Conservation (phyloP, 1,140 invertebrate species). For the Belonocnema kinseyi region DNA sequence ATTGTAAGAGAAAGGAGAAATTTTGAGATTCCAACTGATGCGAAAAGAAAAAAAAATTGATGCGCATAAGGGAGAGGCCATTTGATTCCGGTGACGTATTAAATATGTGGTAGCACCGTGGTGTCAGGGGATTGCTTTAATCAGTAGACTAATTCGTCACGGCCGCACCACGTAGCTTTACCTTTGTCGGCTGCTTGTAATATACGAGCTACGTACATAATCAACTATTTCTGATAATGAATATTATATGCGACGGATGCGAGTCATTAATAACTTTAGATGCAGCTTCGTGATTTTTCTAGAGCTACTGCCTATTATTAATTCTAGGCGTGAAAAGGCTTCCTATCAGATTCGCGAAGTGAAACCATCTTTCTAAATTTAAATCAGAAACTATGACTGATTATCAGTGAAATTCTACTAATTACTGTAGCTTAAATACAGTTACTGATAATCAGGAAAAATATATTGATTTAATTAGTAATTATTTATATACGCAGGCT, state of each 20-base stretch:
- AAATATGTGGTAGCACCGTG: slow-evolving; percentile 71
- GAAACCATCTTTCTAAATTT: not conserved
- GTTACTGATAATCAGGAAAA: too few relatives aligned
- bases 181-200: slow-evolving; percentile 72
- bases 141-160: slow-evolving; percentile 75
- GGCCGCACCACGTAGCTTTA: slow-evolving; percentile 68
- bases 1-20: too few relatives aligned
- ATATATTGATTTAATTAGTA: too few relatives aligned
- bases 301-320: slow-evolving; percentile 21
- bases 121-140: slow-evolving; percentile 74
- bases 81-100: slow-evolving; percentile 73
- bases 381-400: too few relatives aligned
- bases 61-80: slow-evolving; percentile 61
- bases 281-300: slow-evolving; percentile 60
- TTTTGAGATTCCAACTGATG: slow-evolving; percentile 14
- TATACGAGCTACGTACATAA: slow-evolving; percentile 74
- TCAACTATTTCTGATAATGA: slow-evolving; percentile 75
- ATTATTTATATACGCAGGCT: too few relatives aligned
- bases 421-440: too few relatives aligned
- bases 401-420: too few relatives aligned
- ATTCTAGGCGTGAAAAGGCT: not conserved
- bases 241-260: slow-evolving; percentile 71
- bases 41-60: slow-evolving; percentile 60
- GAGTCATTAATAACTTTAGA: slow-evolving; percentile 71
- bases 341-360: slow-evolving; percentile 34